Evolutionary conservation across 2,113 vertebrate species (phyloP).

Genomic region (Himantopus leucocephalus): DNA sequence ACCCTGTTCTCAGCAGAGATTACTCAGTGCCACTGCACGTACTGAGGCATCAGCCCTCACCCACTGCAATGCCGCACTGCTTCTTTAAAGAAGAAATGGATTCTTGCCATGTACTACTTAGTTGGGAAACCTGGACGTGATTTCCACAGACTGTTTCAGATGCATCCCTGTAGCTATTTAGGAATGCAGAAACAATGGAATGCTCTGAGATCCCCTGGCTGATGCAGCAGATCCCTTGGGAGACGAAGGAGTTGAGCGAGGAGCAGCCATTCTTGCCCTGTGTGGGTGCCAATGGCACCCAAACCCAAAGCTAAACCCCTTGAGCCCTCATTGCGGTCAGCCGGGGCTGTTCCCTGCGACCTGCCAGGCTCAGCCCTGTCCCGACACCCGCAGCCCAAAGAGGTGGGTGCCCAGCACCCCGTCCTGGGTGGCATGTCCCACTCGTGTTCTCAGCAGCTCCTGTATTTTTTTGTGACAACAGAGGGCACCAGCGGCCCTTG

Average conservation of each 20-base stretch:
- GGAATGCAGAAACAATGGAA: neutral
- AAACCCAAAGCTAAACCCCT: neutral
- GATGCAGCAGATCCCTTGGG: neutral
- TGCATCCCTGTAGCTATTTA: neutral
- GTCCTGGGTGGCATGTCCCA: neutral
- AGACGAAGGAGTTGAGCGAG: neutral
- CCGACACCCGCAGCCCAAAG: neutral
- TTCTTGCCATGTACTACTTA: neutral
- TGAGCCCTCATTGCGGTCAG: neutral
- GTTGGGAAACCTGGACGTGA: neutral
- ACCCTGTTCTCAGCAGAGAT: neutral
- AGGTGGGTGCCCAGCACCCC: neutral
- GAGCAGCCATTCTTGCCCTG: neutral
- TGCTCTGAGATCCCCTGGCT: neutral
- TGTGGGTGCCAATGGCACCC: neutral
- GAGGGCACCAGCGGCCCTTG: slow-evolving; percentile 72
- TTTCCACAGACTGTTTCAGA: neutral
- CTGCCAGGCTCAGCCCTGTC: neutral
- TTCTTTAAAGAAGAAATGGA: neutral
- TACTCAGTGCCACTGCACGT: neutral
- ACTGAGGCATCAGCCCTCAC: neutral
- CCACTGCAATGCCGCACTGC: neutral
- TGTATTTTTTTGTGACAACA: slow-evolving; percentile 38
- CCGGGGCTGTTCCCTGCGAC: neutral
- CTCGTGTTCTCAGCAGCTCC: neutral